Percentiles rank a stretch among this genome's conserved stretches.
Evolutionary conservation across 2,888 invertebrate species (phyloP).

Genomic region (Coecobrya sp.): DNA sequence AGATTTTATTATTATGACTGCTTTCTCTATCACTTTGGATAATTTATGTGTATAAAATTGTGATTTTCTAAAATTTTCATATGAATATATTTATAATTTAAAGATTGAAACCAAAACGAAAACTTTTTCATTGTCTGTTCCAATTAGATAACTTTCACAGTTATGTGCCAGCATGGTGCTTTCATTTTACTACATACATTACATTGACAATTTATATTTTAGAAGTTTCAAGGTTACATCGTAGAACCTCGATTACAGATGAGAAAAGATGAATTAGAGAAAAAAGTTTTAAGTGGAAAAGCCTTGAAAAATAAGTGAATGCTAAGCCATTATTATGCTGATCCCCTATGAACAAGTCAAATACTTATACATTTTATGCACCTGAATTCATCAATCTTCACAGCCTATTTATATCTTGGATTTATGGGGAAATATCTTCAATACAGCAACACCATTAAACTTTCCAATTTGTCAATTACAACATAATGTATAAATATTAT

Average conservation of each 20-base stretch:
- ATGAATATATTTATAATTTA: too few relatives aligned
- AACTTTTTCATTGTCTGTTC: neutral
- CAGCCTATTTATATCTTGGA: too few relatives aligned
- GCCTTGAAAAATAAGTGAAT: conserved; percentile 6
- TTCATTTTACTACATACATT: neutral
- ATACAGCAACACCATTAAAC: too few relatives aligned
- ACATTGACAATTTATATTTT: neutral
- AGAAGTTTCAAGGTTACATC: conserved; percentile 26
- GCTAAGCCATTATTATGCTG: neutral
- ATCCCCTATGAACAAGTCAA: neutral
- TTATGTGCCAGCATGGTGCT: too few relatives aligned
- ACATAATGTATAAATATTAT: too few relatives aligned
- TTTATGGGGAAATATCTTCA: too few relatives aligned
- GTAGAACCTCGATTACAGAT: neutral
- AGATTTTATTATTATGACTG: neutral
- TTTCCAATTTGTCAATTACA: too few relatives aligned
- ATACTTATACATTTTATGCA: too few relatives aligned
- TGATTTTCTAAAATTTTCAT: neutral
- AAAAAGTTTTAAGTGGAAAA: neutral
- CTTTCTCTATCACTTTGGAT: neutral
- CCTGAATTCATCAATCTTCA: too few relatives aligned
- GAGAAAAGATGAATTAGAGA: neutral
- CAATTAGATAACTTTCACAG: conserved; percentile 11
- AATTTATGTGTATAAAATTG: neutral
- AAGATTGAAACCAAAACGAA: too few relatives aligned